Base-by-base conservation (phyloP, 2,797 vertebrate genomes). In the Danionella dracula region DNA sequence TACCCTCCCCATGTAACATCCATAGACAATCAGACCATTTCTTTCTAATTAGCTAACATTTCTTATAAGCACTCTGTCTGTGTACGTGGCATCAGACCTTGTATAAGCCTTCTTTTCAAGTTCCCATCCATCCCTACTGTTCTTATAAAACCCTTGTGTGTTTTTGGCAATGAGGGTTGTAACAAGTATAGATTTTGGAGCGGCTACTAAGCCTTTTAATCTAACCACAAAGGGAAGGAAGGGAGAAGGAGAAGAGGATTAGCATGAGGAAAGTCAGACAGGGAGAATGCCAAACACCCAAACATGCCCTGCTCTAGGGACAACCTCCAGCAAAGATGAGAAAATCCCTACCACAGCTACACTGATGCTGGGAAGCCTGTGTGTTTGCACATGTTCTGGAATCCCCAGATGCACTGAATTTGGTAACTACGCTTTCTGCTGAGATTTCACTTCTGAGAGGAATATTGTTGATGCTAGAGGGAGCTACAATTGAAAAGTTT, bases 81-180 rank as follows among this genome's bases (percentile, higher is more conserved):
- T 51, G 38, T 49, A 58, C 20, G 21, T 31, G 38, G 31, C 13
- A 40, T 40, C n/a, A 35, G 54, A 50, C 65, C 59, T 73, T 80
- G 42, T 69, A 76, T 84, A 78, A 83, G 81, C 82, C 78, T 69
- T 31, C 70, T 72, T 81, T 78, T 82, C 83, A 83, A 82, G 79
- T 73, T 80, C 60, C 57, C 73, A 76, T 80, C 72, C 74, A 49
- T 57, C 70, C 71, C 67, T 72, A 74, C 68, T 58, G 59, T 76
- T 74, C 74, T 80, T 6, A 27, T 79, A 82, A 83, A 82, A 77
- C 48, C 72, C 82, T 79, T 65, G 54, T 69, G 40, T 73, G 49
- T 68, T 64, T 72, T 64, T 73, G 66, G 60, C 58, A 73, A 34
- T 20, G 23, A 65, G 20, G 53, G 59, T 21, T 46, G 59, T 21